phyloP scores from a whole-genome alignment of 2,797 vertebrate genomes.

The Argyrosomus regius region DNA sequence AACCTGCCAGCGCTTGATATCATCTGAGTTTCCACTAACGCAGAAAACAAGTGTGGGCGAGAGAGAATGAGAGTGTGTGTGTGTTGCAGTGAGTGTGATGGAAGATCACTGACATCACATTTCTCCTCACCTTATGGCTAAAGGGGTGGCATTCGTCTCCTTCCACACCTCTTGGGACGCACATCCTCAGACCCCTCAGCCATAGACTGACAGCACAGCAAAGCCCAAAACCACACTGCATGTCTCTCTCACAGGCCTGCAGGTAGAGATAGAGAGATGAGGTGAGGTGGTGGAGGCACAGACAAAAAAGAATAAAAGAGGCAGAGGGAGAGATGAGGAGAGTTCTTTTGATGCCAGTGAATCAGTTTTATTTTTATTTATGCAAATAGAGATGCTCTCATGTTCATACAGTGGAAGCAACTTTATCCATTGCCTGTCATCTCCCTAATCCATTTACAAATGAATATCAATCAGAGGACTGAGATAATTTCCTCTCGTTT shows the following conservation, averaged over 20 bases:
- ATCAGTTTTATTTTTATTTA: conserved; percentile 24
- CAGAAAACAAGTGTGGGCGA: conserved; percentile 20
- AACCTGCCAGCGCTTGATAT: conserved; percentile 60
- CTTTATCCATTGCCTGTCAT: conserved; percentile 64
- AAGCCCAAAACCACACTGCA: conserved; percentile 90
- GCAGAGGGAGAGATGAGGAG: not conserved
- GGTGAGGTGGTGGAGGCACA: conserved; percentile 1
- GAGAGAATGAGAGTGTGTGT: not conserved
- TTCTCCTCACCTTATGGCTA: conserved; percentile 90
- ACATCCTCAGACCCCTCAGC: conserved; percentile 93
- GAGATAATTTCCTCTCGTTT: conserved; percentile 71
- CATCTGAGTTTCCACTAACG: conserved; percentile 40
- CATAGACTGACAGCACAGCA: conserved; percentile 95
- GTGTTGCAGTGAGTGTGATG: not conserved
- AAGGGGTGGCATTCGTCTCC: conserved; percentile 93
- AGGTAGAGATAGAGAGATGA: conserved; percentile 44
- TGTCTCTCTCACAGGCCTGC: conserved; percentile 92
- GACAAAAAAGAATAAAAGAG: not conserved
- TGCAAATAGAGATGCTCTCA: conserved; percentile 32
- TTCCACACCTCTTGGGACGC: conserved; percentile 89
- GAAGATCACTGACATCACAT: conserved; percentile 25
- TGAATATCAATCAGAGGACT: conserved; percentile 64
- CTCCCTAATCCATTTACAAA: conserved; percentile 74
- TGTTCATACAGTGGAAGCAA: conserved; percentile 27
- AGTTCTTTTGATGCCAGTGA: conserved; percentile 23